phyloP scores from a whole-genome alignment of 2,888 invertebrate species.

The Acanthosoma haemorrhoidale region DNA sequence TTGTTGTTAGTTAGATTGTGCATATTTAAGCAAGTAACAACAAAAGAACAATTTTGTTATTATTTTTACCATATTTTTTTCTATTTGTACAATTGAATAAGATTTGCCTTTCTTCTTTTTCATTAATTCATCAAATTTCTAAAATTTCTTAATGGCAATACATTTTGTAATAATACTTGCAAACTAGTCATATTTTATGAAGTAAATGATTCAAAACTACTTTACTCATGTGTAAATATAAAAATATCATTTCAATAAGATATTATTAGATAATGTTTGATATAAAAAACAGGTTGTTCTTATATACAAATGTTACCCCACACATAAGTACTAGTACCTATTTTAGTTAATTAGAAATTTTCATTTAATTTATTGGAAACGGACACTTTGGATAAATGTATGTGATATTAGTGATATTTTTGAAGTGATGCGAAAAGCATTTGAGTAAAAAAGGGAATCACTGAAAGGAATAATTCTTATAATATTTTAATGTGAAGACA shows the following conservation, averaged over 20 bases:
- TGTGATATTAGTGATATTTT: conserved; percentile 38
- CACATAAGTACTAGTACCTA: not conserved
- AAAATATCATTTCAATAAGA: not conserved
- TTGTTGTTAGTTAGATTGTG: not conserved
- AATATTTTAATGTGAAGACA: conserved; percentile 32
- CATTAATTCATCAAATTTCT: not conserved
- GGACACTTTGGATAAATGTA: conserved; percentile 25
- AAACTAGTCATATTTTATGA: not conserved
- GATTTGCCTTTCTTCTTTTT: not conserved
- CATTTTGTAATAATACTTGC: not conserved
- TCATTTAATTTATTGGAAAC: conserved; percentile 15
- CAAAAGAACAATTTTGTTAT: not conserved
- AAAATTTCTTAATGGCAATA: not conserved
- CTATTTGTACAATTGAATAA: not conserved
- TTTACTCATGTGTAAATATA: not conserved
- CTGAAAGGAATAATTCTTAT: not conserved
- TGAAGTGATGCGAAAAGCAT: conserved; percentile 6
- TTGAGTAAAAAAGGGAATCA: conserved; percentile 10
- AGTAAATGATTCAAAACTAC: not conserved
- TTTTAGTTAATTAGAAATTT: conserved; percentile 1
- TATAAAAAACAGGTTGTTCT: not conserved
- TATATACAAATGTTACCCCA: conserved; percentile 12
- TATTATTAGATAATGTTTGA: not conserved
- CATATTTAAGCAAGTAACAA: not conserved
- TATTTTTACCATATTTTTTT: not conserved